Evolutionary conservation across 2,797 vertebrate genomes (phyloP).

Genomic region (Mastacembelus armatus): DNA sequence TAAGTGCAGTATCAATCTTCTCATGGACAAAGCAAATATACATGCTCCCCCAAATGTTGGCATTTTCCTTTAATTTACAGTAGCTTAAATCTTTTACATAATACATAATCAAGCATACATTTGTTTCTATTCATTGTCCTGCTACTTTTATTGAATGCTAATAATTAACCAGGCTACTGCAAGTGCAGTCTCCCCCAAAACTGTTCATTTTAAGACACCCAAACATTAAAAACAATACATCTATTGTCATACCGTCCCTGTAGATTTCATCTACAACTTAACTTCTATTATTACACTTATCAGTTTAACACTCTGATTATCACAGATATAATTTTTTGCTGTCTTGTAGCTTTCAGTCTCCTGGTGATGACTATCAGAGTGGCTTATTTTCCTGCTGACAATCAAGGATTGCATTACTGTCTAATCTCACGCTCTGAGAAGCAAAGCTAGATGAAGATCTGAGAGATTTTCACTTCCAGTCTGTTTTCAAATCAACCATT

Average conservation of each 20-base stretch:
- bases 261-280: constrained; percentile 54
- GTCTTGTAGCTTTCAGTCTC: constrained; percentile 53
- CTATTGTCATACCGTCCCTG: constrained; percentile 6
- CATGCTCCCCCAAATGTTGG: background rate
- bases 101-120: background rate
- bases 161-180: constrained; percentile 8
- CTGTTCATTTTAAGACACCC: constrained; percentile 8
- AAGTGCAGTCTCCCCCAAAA: too few species aligned
- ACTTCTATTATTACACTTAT: constrained; percentile 58
- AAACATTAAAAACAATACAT: constrained; percentile 23
- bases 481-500: constrained; percentile 72
- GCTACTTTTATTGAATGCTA: constrained; percentile 4
- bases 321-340: constrained; percentile 51
- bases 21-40: background rate
- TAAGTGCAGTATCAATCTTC: background rate
- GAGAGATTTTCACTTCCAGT: constrained; percentile 67
- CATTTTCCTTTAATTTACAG: background rate
- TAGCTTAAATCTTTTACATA: background rate
- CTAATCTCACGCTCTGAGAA: constrained; percentile 73
- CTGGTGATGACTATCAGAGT: constrained; percentile 64
- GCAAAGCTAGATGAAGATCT: constrained; percentile 68
- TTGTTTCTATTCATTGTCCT: background rate
- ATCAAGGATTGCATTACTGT: constrained; percentile 68
- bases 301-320: constrained; percentile 70
- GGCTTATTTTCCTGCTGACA: constrained; percentile 74